Conservation (phyloP, 2,797 vertebrate species). For the Notoglanidium macrostoma region DNA sequence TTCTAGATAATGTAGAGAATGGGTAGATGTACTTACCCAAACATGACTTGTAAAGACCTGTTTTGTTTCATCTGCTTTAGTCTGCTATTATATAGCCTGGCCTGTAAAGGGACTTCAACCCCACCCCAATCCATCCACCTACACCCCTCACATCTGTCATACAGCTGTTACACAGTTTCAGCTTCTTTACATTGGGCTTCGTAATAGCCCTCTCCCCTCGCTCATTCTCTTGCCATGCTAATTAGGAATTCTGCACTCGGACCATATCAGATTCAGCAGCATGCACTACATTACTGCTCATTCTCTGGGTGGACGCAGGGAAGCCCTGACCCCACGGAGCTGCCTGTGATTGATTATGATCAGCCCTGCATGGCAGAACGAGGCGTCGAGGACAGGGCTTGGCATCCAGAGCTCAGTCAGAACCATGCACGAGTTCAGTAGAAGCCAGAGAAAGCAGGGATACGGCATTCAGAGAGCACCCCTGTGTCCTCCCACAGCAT, state of each 20-base stretch:
- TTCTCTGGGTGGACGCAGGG: slow-evolving; percentile 47
- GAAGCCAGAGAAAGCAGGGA: slow-evolving; percentile 62
- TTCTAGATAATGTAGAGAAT: background rate
- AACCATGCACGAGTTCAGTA: slow-evolving; percentile 73
- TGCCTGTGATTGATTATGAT: slow-evolving; percentile 16
- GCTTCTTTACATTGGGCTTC: slow-evolving; percentile 40
- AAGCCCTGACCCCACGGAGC: slow-evolving; percentile 39
- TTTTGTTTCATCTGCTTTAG: slow-evolving; percentile 44
- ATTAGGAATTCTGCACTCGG: slow-evolving; percentile 35
- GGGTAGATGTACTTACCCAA: slow-evolving; percentile 46
- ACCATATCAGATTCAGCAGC: slow-evolving; percentile 49
- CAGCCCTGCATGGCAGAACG: slow-evolving; percentile 33
- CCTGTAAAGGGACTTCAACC: background rate
- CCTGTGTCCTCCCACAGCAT: slow-evolving; percentile 47
- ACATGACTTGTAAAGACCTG: slow-evolving; percentile 38
- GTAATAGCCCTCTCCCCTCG: slow-evolving; percentile 41
- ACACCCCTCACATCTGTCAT: background rate
- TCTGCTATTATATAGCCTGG: slow-evolving; percentile 4
- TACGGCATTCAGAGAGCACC: slow-evolving; percentile 69
- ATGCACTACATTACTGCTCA: slow-evolving; percentile 58
- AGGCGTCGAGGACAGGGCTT: slow-evolving; percentile 61
- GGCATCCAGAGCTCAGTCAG: slow-evolving; percentile 75
- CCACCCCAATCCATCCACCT: slow-evolving; percentile 17
- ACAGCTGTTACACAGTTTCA: slow-evolving; percentile 22
- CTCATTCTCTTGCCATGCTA: slow-evolving; percentile 61